Conservation (phyloP, 2,797 vertebrate species). For the Onychomys leucogaster region DNA sequence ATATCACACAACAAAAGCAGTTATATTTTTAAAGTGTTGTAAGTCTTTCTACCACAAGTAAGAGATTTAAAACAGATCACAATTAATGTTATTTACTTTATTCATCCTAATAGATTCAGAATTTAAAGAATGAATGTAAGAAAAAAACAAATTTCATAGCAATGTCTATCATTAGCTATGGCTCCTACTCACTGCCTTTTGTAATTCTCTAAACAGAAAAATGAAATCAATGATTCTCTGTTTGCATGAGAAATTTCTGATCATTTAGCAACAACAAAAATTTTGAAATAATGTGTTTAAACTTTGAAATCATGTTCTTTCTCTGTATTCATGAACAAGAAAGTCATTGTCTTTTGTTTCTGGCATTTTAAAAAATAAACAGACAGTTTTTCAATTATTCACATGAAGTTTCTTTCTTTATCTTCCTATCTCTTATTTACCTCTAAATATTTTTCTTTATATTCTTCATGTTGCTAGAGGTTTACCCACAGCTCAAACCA, state of each 20-base stretch:
- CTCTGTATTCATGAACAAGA: not conserved
- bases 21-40: not conserved
- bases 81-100: conserved; percentile 66
- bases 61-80: conserved; percentile 48
- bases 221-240: conserved; percentile 55
- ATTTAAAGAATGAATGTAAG: not conserved
- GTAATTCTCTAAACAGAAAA: conserved; percentile 42
- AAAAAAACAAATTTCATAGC: conserved; percentile 22
- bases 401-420: not conserved
- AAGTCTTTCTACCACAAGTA: conserved; percentile 63
- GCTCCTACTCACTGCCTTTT: not conserved
- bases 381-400: not conserved
- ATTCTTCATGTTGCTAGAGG: not conserved
- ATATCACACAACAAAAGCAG: conserved; percentile 63
- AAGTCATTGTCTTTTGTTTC: not conserved
- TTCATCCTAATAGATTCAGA: not conserved
- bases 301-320: conserved; percentile 56
- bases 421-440: not conserved
- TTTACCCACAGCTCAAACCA: not conserved
- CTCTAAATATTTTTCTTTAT: not conserved
- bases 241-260: conserved; percentile 39
- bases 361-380: not conserved
- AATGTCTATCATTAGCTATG: not conserved
- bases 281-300: conserved; percentile 30
- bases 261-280: conserved; percentile 44